Percentiles rank a stretch among this genome's conserved stretches.
Evolutionary conservation across 2,113 vertebrate genomes (phyloP).

Genomic region (Festucalex cinctus): DNA sequence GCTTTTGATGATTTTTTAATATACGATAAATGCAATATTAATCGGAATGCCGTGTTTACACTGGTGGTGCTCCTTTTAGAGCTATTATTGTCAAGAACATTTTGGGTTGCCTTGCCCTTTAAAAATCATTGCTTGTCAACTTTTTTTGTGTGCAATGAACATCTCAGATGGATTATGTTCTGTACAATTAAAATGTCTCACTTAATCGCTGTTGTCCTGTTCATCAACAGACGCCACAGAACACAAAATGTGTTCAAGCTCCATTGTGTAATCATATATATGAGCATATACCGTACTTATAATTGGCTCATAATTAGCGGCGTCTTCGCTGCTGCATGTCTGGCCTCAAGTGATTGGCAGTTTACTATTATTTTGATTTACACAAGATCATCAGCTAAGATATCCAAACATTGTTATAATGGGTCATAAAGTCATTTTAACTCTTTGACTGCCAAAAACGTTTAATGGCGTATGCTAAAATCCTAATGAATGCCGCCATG

Average conservation of each 20-base stretch:
- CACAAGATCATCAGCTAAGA: slow-evolving; percentile 1
- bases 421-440: slow-evolving; percentile 8
- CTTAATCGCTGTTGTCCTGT: slow-evolving; percentile 20
- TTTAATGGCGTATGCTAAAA: too few species aligned
- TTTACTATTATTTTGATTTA: slow-evolving; percentile 5
- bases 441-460: too few species aligned
- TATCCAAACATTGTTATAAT: slow-evolving; percentile 12
- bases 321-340: slow-evolving; percentile 15
- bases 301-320: slow-evolving; percentile 31
- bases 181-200: slow-evolving; percentile 53
- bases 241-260: slow-evolving; percentile 8
- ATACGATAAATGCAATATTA: too few species aligned
- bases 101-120: too few species aligned
- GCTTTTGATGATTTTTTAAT: too few species aligned
- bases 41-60: too few species aligned
- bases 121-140: slow-evolving; percentile 11
- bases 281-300: slow-evolving; percentile 21
- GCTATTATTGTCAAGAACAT: too few species aligned
- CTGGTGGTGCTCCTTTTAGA: too few species aligned
- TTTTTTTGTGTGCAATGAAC: slow-evolving; percentile 18
- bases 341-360: slow-evolving; percentile 9
- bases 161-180: slow-evolving; percentile 43
- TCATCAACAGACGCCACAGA: not conserved
- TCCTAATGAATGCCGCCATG: too few species aligned
- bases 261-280: not conserved